These are phyloP conservation scores for Sebastes miniatus DNA, from an alignment of 2,797 vertebrate genomes.

Conservation along the genomic window DNA sequence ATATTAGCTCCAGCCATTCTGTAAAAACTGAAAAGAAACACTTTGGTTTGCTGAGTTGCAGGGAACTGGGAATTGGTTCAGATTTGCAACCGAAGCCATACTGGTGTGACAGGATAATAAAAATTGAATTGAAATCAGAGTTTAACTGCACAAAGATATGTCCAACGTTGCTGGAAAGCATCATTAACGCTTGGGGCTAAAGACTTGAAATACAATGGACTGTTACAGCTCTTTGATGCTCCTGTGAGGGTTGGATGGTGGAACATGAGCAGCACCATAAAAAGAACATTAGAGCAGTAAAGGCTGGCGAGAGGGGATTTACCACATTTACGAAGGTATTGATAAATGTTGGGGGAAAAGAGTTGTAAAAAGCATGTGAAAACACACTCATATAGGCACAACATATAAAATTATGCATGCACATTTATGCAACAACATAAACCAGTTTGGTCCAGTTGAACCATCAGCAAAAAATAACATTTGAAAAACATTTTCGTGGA, in stretches of 20 bases:
- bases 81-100: not conserved
- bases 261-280: slow-evolving; percentile 17
- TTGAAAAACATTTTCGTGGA: not conserved
- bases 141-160: not conserved
- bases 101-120: not conserved
- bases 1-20: not conserved
- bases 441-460: not conserved
- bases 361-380: not conserved
- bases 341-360: not conserved
- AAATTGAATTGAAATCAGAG: not conserved
- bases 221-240: slow-evolving; percentile 3
- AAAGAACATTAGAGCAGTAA: slow-evolving; percentile 31
- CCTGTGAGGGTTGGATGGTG: not conserved
- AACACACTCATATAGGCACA: not conserved
- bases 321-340: not conserved
- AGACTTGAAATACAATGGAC: slow-evolving; percentile 11
- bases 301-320: not conserved
- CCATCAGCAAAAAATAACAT: not conserved
- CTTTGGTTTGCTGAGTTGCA: not conserved
- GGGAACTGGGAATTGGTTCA: not conserved
- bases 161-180: not conserved
- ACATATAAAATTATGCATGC: not conserved
- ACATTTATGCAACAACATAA: not conserved
- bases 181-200: not conserved
- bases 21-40: not conserved